Evolutionary conservation across 2,888 invertebrate species (phyloP), one percentile per base, ranked within the genome.

Genomic region (Acrocera orbiculus): DNA sequence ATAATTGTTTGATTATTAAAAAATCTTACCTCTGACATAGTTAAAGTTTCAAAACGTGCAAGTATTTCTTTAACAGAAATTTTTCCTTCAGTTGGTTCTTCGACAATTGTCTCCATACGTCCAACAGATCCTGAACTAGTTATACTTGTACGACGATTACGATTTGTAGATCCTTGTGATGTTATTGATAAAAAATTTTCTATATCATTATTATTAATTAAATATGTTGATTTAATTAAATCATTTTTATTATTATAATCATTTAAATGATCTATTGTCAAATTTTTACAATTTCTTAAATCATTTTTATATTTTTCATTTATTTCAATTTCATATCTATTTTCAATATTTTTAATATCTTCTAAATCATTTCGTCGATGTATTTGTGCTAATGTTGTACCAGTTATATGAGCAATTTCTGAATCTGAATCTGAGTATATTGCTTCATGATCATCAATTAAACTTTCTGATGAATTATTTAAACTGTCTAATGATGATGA

Each of bases 1-100:
- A n/a, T n/a, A n/a, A n/a, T n/a, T n/a, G n/a, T n/a, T n/a, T 23
- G 11, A 6, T 23, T 4, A 8, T n/a, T 11, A 5, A 3, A 23
- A 6, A 3, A 11, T 11, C 23, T 47, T 52, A 58, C 59, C 58
- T 59, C 59, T 20, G 46, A 45, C 39, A 49, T 50, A 41, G 53
- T 69, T 44, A 76, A 64, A 51, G 74, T 74, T 59, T 82, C 83
- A 59, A 83, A 83, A 42, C 82, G 66, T 34, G 80, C 80, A 46
- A 82, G 64, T 45, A 83, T 82, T 52, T 80, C 82, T 53, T 77
- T 76, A 42, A 82, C 82, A 42, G 82, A 81, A 48, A 82, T 70
- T 62, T 83, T 82, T n/a, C 74, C 75, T 53, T 82, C 81, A 28
- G 63, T 64, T 22, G 70, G 69, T 49, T 82, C 82, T 56, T 82